Conservation (phyloP, 1,140 invertebrate species). For the Zaprionus africanus region DNA sequence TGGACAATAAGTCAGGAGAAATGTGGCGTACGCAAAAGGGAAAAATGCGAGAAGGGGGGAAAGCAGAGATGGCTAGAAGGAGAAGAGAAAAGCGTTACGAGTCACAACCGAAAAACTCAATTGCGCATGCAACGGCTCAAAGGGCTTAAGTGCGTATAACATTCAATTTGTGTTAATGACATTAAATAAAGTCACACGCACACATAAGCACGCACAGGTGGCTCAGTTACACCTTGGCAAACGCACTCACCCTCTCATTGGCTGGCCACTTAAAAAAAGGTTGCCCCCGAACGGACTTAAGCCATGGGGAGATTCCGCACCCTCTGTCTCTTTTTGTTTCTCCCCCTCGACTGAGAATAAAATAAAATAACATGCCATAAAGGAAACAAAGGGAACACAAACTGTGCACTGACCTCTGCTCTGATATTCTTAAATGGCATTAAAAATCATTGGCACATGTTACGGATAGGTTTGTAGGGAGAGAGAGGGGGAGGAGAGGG, state of each 20-base stretch:
- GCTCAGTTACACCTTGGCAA: constrained; percentile 38
- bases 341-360: constrained; percentile 5
- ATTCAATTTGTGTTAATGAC: constrained; percentile 82
- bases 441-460: constrained; percentile 78
- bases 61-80: not conserved
- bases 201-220: constrained; percentile 28
- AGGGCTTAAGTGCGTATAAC: constrained; percentile 72
- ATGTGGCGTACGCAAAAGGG: constrained; percentile 10
- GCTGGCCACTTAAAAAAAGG: constrained; percentile 78
- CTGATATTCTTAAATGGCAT: constrained; percentile 72
- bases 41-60: not conserved
- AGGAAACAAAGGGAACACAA: not conserved
- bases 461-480: not conserved
- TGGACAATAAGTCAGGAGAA: constrained; percentile 36
- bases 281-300: constrained; percentile 48
- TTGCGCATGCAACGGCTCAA: constrained; percentile 74
- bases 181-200: constrained; percentile 77
- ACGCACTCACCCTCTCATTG: constrained; percentile 43
- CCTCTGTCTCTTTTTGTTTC: not conserved
- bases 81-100: constrained; percentile 35
- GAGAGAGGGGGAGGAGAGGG: not conserved
- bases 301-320: constrained; percentile 30
- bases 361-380: constrained; percentile 16
- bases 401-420: constrained; percentile 26
- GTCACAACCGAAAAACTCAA: constrained; percentile 60